phyloP scores from a whole-genome alignment of 2,113 vertebrate species.

The Hoplias malabaricus region DNA sequence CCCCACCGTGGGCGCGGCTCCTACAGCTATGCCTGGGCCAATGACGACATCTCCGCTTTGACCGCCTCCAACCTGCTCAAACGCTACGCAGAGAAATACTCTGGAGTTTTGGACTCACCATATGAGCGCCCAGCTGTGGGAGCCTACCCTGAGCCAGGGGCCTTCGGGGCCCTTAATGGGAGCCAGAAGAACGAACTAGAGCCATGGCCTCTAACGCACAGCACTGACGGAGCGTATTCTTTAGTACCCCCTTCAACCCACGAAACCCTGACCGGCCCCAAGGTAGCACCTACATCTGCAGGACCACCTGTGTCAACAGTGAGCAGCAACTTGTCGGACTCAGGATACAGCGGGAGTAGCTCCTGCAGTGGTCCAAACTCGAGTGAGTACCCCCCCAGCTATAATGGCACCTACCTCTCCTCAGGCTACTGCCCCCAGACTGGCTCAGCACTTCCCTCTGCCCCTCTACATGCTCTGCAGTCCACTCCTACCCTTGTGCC shows the following conservation, averaged over 20 bases:
- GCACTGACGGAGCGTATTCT: conserved; percentile 80
- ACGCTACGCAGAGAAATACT: conserved; percentile 96
- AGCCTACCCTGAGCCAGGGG: conserved; percentile 75
- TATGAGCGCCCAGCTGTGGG: conserved; percentile 83
- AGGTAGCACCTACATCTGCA: conserved; percentile 68
- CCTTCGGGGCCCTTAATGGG: conserved; percentile 79
- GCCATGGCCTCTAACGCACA: conserved; percentile 82
- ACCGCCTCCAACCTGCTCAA: conserved; percentile 96
- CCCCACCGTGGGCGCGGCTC: conserved; percentile 78
- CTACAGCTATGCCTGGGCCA: conserved; percentile 94
- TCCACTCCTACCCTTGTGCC: conserved; percentile 78
- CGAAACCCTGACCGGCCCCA: conserved; percentile 80
- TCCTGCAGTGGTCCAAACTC: conserved; percentile 72
- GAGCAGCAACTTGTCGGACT: conserved; percentile 81
- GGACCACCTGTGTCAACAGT: conserved; percentile 76
- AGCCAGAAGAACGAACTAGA: conserved; percentile 86
- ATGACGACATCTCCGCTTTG: conserved; percentile 94
- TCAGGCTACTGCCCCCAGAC: conserved; percentile 87
- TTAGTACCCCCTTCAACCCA: conserved; percentile 77
- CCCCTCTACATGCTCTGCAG: conserved; percentile 73
- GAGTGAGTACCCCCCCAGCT: conserved; percentile 83
- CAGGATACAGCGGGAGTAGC: conserved; percentile 82
- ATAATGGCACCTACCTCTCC: conserved; percentile 87
- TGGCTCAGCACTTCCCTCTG: conserved; percentile 75
- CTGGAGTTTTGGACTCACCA: conserved; percentile 85